These are phyloP conservation scores for Enteromius viviparus DNA, from an alignment of 2,797 vertebrate genomes.

Conservation along the genomic window DNA sequence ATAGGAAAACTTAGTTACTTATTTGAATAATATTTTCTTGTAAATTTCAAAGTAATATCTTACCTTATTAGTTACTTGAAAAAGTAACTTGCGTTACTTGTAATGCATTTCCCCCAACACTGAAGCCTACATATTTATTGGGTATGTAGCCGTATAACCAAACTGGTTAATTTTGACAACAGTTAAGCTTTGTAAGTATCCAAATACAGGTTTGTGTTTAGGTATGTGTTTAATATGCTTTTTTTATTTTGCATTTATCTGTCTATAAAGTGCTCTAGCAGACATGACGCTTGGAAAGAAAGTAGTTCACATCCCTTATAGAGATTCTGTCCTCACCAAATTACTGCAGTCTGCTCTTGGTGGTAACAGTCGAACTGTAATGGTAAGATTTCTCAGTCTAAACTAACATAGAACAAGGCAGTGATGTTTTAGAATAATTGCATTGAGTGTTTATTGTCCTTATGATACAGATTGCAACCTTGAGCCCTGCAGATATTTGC, in stretches of 20 bases:
- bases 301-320: slow-evolving; percentile 84
- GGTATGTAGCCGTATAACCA: not conserved
- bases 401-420: not conserved
- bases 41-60: too few species aligned
- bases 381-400: slow-evolving; percentile 71
- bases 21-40: too few species aligned
- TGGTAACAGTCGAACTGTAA: slow-evolving; percentile 89
- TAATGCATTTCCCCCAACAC: too few species aligned
- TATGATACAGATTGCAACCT: slow-evolving; percentile 79
- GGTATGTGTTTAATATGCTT: not conserved
- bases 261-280: slow-evolving; percentile 78
- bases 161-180: not conserved
- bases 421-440: not conserved
- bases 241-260: not conserved
- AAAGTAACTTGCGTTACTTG: too few species aligned
- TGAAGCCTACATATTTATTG: too few species aligned
- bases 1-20: too few species aligned
- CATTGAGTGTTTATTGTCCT: slow-evolving; percentile 3
- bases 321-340: slow-evolving; percentile 88
- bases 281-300: slow-evolving; percentile 83
- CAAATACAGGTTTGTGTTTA: not conserved
- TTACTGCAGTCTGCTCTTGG: slow-evolving; percentile 88
- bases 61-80: too few species aligned
- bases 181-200: not conserved
- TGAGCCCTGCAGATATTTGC: slow-evolving; percentile 89